Base-by-base conservation (phyloP, 2,888 invertebrate species). In the Sinohyriopsis cumingii region DNA sequence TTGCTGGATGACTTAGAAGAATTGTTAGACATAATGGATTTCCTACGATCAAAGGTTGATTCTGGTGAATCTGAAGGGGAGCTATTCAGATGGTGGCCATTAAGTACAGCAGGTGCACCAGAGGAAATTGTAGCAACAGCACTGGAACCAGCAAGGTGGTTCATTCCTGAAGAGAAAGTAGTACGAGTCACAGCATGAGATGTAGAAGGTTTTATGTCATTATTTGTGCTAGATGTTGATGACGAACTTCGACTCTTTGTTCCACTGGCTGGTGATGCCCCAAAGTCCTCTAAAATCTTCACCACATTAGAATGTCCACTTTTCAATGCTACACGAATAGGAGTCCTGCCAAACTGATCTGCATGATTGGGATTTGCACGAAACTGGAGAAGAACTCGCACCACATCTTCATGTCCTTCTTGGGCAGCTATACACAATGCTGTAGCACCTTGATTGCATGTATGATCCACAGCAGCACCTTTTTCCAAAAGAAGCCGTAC, bases 391-490 rank as follows among this genome's bases (percentile, higher is more conserved):
- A 92, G 85, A 24, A 90, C 95, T 70, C 95, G 92, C 0, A 98
- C 98, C 85, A 97, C 97, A 75, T 95, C 94, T 82, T 96, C 96
- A 87, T 97, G 97, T 0, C 98, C 98, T 89, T 98, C 98, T 90
- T 98, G 98, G 0, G 98, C 96, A 0, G 98, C 97, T 71, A 98
- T 97, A 83, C 97, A 90, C 74, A 98, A 91, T 15, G 98, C 97
- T 20, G 98, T 97, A 63, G 98, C 98, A 28, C 98, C 98, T 91
- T 97, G 97, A 86, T 96, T 95, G 89, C 98, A 98, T 0, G 95
- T 95, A 82, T 97, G 96, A 90, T 96, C 94, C 24, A 96, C 95
- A 69, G 92, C 90, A 0, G 97, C 97, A 7, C 95, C 95, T 82
- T 94, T 93, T 84, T 94, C 93, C 61, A 98, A 91, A 56, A 91